Conservation (phyloP, 2,113 vertebrate species). For the Limanda limanda region DNA sequence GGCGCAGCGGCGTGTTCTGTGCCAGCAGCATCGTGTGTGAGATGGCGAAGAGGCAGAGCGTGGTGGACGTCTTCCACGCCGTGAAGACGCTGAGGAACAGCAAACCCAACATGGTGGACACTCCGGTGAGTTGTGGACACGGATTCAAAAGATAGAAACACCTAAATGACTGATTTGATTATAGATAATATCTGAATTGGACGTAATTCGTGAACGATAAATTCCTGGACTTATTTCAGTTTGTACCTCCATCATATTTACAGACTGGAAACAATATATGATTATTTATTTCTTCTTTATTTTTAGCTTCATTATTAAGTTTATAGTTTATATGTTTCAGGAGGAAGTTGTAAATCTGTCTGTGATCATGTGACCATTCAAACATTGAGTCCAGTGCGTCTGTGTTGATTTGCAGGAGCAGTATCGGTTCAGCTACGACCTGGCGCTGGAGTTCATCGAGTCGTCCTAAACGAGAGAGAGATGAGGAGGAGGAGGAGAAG, state of each 20-base stretch:
- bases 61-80: constrained; percentile 97
- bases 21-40: constrained; percentile 97
- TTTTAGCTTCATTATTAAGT: background rate
- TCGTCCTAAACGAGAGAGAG: constrained; percentile 84
- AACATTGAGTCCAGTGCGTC: background rate
- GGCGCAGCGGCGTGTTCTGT: constrained; percentile 96
- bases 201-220: no score
- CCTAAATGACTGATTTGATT: background rate
- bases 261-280: no score
- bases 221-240: no score
- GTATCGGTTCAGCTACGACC: constrained; percentile 98
- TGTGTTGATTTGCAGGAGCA: constrained; percentile 87
- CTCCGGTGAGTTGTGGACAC: constrained; percentile 85
- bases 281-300: no score
- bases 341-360: no score
- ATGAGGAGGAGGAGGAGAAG: constrained; percentile 38
- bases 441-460: constrained; percentile 95
- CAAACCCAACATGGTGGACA: constrained; percentile 99
- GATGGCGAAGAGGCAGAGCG: constrained; percentile 98
- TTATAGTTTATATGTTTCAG: no score
- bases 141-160: background rate
- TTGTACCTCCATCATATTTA: no score
- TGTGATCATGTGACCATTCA: no score
- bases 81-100: constrained; percentile 98
- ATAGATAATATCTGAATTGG: no score